A percentile compares a stretch with the other conserved stretches of the same genome.
Evolutionary conservation across 2,113 vertebrate species (phyloP).

Genomic region (Perccottus glenii): DNA sequence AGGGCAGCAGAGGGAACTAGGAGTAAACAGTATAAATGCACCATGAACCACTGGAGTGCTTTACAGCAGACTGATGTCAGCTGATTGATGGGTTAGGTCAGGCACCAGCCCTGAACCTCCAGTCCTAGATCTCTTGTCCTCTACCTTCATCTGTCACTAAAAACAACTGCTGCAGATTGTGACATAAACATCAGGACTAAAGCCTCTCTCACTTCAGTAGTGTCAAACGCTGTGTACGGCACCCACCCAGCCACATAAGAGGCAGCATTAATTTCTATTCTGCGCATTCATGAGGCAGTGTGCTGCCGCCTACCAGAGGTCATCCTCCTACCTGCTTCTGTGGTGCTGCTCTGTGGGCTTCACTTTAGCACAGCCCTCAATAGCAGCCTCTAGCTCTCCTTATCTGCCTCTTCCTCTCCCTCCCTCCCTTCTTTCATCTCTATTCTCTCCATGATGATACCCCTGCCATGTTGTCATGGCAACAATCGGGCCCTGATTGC

Average conservation of each 20-base stretch:
- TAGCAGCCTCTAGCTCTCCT: conserved; percentile 49
- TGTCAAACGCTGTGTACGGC: conserved; percentile 51
- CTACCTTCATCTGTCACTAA: conserved; percentile 51
- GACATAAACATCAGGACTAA: conserved; percentile 67
- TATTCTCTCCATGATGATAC: conserved; percentile 82
- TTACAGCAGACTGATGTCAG: conserved; percentile 51
- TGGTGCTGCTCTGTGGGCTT: conserved; percentile 51
- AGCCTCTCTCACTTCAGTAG: conserved; percentile 30
- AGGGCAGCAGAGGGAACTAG: neutral
- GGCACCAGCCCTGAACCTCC: conserved; percentile 49
- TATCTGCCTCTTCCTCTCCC: conserved; percentile 30
- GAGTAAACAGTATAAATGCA: conserved; percentile 55
- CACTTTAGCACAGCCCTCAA: conserved; percentile 69
- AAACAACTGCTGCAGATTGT: conserved; percentile 61
- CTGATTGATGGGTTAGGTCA: conserved; percentile 71
- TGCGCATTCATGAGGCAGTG: conserved; percentile 61
- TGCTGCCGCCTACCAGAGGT: conserved; percentile 72
- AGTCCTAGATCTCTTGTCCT: conserved; percentile 44
- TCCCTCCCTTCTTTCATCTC: conserved; percentile 75
- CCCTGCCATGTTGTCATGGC: conserved; percentile 83
- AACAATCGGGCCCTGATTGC: conserved; percentile 83
- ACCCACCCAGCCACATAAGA: conserved; percentile 42
- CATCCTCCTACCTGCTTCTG: conserved; percentile 73
- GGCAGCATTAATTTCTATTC: conserved; percentile 64
- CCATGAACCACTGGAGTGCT: conserved; percentile 52